Evolutionary conservation across 2,888 invertebrate genomes (phyloP), one percentile per base, ranked within the genome.

Genomic region (Cremastinae sp.): DNA sequence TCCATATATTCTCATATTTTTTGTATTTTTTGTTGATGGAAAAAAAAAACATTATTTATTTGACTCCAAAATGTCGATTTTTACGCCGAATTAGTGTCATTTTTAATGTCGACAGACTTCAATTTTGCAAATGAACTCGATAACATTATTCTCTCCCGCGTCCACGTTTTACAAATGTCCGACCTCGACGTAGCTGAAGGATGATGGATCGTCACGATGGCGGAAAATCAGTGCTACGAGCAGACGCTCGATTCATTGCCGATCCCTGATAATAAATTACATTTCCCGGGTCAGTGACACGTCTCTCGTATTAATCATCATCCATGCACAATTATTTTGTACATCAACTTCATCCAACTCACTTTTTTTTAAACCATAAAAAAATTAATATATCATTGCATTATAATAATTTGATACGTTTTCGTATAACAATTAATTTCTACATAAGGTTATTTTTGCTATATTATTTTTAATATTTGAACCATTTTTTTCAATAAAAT

Each of bases 181-280:
- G 49, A 54, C 22, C 14, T 14, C 22, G 12, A 22, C 53, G 45
- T 45, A 61, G 43, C 59, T 47, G 34, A 45, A 22, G 53, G 18
- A 66, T 73, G 73, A 73, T 54, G 47, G 66, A 73, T 61, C 34
- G 66, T 41, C 51, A 61, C 34, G 10, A 7, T n/a, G 2, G 43
- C 22, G 41, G n/a, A 20, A 65, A 73, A 65, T 53, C 72, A 18
- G 20, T 16, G 45, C n/a, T n/a, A 36, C 34, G 8, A 45, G 20
- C 9, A n/a, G 16, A 8, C 14, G n/a, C 47, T 66, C 54, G 58
- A 59, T 20, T 59, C 28, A 45, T 22, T 18, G 14, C 18, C 10
- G 5, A 18, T 43, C 66, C n/a, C n/a, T n/a, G 43, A 43, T 66
- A 54, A 73, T 73, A 65, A 73, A 66, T 73, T 66, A 66, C 47